Evolutionary conservation across 2,888 invertebrate species (phyloP), one percentile per base, ranked within the genome.

Genomic region (Patella caerulea): DNA sequence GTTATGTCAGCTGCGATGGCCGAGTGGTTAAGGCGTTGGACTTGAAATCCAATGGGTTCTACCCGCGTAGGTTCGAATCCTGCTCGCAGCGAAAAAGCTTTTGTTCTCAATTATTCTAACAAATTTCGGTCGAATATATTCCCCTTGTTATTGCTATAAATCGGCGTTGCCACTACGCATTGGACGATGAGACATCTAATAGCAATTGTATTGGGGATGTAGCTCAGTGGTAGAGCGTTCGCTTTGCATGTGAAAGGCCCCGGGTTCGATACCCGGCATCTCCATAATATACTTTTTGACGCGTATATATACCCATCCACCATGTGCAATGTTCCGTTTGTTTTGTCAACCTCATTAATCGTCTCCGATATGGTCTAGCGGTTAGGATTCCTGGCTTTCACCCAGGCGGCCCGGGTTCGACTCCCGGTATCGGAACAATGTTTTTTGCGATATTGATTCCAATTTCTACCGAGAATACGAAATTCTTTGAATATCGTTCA

Each of bases 231-330:
- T 72, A 72, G 72, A 72, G 72, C 83, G 83, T 81, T 81, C 82
- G 82, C 82, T 82, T 82, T 79, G 82, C 83, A 83, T 83, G 83
- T 83, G 81, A 83, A 81, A 83, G 83, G 83, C 83, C 83, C 83
- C 81, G 83, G 80, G 81, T 83, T 83, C 83, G 81, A 83, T 81
- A 78, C 83, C 83, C 81, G 79, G 83, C 83, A 80, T 80, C 83
- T 81, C 83, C 81, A 81, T 34, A 34, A 34, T 4, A 34, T 5
- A 3, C 34, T 34, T 34, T 34, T 34, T 34, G 34, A 34, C 34
- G 7, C 7, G 45, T 45, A 45, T 45, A 45, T 5, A 56, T 29
- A 29, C 3, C 29, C 3, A 3, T 2, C 29, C 29, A 29, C 29
- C 29, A 3, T 29, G 29, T 29, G 29, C 29, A 29, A 29, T 29